Conservation (phyloP, 1,140 invertebrate species). For the Trigoniulus corallinus region DNA sequence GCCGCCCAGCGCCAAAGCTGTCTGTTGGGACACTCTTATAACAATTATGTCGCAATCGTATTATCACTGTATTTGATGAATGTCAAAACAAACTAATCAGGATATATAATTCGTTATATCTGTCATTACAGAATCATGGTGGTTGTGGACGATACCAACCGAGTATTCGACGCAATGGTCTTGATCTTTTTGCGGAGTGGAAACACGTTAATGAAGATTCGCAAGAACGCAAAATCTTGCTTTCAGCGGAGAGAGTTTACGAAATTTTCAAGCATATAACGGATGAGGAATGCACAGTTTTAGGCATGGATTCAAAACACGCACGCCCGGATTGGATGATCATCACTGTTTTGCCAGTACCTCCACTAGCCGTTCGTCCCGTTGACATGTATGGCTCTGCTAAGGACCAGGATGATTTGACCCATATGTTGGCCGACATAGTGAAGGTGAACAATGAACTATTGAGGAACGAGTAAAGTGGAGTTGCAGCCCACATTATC, state of each 20-base stretch:
- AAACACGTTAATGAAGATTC: conserved; percentile 96
- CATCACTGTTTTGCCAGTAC: conserved; percentile 89
- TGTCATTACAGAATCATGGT: conserved; percentile 45
- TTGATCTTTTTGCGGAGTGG: conserved; percentile 89
- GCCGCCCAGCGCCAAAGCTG: no score
- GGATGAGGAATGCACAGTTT: conserved; percentile 89
- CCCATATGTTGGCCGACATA: conserved; percentile 96
- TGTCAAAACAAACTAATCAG: no score
- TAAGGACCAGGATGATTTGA: conserved; percentile 97
- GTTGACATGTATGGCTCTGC: conserved; percentile 99
- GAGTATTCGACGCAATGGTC: conserved; percentile 63
- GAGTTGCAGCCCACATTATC: conserved; percentile 92
- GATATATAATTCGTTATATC: no score
- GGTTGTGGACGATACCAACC: conserved; percentile 97
- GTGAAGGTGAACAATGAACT: conserved; percentile 98
- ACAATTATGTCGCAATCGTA: no score
- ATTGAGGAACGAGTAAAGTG: conserved; percentile 82
- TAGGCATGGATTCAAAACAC: conserved; percentile 53
- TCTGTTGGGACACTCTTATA: no score
- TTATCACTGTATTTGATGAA: no score
- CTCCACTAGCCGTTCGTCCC: conserved; percentile 77
- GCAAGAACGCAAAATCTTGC: conserved; percentile 81
- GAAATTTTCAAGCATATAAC: conserved; percentile 95
- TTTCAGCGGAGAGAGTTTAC: conserved; percentile 87
- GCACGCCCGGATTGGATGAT: conserved; percentile 99